These are phyloP conservation scores for Hypanus sabinus DNA, from an alignment of 2,113 vertebrate genomes.

Conservation along the genomic window DNA sequence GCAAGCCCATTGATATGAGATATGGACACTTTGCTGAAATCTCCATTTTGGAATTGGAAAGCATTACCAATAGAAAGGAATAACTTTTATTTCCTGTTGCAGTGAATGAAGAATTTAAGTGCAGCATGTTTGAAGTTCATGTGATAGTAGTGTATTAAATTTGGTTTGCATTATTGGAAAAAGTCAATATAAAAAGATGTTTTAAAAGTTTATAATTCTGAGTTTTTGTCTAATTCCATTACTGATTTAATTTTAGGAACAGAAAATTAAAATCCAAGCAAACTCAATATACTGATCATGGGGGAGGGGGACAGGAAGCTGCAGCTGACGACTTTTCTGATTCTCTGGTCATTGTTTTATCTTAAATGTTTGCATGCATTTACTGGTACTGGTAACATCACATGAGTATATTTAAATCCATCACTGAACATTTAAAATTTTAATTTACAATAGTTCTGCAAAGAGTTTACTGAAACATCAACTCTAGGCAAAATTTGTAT, in stretches of 20 bases:
- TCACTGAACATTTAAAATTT: background rate
- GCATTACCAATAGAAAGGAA: background rate
- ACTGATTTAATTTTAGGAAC: background rate
- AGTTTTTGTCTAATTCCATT: background rate
- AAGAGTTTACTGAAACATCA: background rate
- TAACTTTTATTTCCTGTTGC: background rate
- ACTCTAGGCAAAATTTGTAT: background rate
- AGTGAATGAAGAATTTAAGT: background rate
- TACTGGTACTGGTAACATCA: background rate
- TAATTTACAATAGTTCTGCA: too few species aligned
- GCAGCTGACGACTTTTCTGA: background rate
- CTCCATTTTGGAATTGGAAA: background rate
- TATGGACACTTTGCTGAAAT: background rate
- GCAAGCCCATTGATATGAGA: background rate
- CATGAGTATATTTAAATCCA: background rate
- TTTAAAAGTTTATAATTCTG: constrained; percentile 4
- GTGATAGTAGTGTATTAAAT: background rate
- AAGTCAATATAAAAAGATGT: background rate
- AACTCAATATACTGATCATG: too few species aligned
- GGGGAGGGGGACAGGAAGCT: too few species aligned
- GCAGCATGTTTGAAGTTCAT: background rate
- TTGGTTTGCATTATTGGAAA: background rate
- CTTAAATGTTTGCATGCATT: background rate
- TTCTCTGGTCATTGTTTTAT: background rate
- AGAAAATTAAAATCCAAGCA: background rate